These are phyloP conservation scores for Australoheros scitulus DNA, from an alignment of 2,113 vertebrate genomes.

Conservation along the genomic window DNA sequence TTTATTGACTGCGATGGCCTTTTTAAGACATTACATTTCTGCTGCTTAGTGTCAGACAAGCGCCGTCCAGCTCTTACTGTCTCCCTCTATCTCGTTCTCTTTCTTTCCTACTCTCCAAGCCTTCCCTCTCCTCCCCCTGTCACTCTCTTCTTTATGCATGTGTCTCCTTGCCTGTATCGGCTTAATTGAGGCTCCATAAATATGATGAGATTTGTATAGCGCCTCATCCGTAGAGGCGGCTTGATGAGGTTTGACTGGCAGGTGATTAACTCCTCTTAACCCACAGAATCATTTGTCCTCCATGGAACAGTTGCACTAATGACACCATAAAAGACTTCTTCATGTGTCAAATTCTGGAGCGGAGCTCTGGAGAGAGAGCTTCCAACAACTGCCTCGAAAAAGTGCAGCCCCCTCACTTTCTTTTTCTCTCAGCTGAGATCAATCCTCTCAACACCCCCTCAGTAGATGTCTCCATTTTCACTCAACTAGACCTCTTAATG, in stretches of 20 bases:
- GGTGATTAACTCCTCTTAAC: conserved; percentile 81
- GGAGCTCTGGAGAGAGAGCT: conserved; percentile 45
- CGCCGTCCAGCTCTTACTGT: conserved; percentile 64
- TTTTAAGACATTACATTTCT: conserved; percentile 78
- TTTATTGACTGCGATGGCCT: conserved; percentile 79
- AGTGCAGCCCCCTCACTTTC: conserved; percentile 56
- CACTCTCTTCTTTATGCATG: conserved; percentile 42
- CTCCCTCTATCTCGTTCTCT: conserved; percentile 50
- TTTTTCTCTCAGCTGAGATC: conserved; percentile 50
- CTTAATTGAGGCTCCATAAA: conserved; percentile 70
- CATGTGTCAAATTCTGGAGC: conserved; percentile 63
- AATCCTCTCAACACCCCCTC: conserved; percentile 61
- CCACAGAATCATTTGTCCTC: conserved; percentile 70
- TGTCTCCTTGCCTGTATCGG: conserved; percentile 31
- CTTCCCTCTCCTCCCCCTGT: conserved; percentile 35
- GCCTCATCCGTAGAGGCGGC: conserved; percentile 59
- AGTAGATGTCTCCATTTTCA: conserved; percentile 51
- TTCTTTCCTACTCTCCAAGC: conserved; percentile 17
- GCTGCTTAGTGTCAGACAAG: conserved; percentile 74
- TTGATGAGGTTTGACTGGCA: conserved; percentile 76
- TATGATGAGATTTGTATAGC: conserved; percentile 68
- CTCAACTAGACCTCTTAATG: conserved; percentile 70
- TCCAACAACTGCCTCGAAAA: conserved; percentile 55
- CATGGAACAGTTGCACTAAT: conserved; percentile 71
- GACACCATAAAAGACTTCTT: conserved; percentile 68